Evolutionary conservation across 2,888 invertebrate genomes (phyloP), one percentile per base, ranked within the genome.

Genomic region (Boloria euphrosyne): DNA sequence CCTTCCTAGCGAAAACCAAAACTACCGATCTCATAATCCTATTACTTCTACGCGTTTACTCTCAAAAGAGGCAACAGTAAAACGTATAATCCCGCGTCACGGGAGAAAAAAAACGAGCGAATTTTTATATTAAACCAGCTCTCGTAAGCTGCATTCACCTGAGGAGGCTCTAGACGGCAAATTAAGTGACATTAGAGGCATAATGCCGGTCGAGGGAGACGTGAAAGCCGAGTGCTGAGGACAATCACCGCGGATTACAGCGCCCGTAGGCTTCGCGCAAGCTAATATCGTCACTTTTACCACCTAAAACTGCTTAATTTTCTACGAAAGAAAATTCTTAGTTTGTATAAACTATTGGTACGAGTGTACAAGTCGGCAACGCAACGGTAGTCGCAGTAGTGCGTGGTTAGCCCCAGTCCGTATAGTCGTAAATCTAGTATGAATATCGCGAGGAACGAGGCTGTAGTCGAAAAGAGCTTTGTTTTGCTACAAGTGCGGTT

Each of bases 151-250:
- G 89, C 87, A 87, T 90, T 89, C 87, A 90, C 87, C 86, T 89
- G 87, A 89, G 89, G 84, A 83, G 83, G 85, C 87, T 81, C 90
- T 89, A 89, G 88, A 90, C 90, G 86, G 88, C 85, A 89, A 90
- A 91, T 91, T 91, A 89, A 90, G 90, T 90, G 90, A 90, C 89
- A 90, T 90, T 90, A 91, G 85, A 83, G 86, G 83, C 78, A 90
- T 90, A 90, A 90, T 90, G 86, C 85, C 82, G 78, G 82, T 78
- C 83, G 84, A 81, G 86, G 85, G 82, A 83, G 82, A 85, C 83
- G 85, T 88, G 87, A 87, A 87, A 84, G 87, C 85, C 74, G 83
- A 87, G 89, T 79, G 89, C 80, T 84, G 84, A 85, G 83, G 83
- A 75, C 76, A 73, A 75, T 74, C 72, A 71, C 69, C 71, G 73